Evolutionary conservation across 2,888 invertebrate genomes (phyloP).

Genomic region (Labia minor): DNA sequence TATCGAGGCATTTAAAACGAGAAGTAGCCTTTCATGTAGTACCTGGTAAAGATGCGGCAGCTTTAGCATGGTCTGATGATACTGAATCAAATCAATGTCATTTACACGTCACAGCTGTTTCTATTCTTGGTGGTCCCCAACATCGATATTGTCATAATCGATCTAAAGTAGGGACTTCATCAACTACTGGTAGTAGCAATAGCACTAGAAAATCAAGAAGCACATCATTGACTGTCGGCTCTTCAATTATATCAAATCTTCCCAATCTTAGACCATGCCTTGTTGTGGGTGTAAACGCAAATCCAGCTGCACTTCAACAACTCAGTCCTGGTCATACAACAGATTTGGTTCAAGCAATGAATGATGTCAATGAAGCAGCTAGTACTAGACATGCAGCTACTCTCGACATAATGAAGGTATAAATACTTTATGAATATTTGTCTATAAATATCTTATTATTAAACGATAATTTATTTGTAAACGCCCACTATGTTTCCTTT

Average conservation of each 20-base stretch:
- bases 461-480: no score
- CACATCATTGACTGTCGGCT: neutral
- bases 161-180: constrained; percentile 8
- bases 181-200: neutral
- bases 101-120: constrained; percentile 39
- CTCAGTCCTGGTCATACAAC: constrained; percentile 24
- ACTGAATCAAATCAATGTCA: constrained; percentile 26
- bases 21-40: constrained; percentile 24
- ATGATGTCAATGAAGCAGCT: constrained; percentile 60
- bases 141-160: constrained; percentile 16
- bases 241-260: neutral
- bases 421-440: constrained; percentile 21
- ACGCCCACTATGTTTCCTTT: constrained; percentile 2
- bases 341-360: constrained; percentile 57
- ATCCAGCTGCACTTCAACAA: constrained; percentile 19
- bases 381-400: constrained; percentile 39
- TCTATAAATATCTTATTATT: no score
- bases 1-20: constrained; percentile 62
- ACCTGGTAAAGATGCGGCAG: constrained; percentile 27
- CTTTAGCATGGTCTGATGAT: constrained; percentile 29
- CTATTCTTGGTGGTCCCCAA: constrained; percentile 36
- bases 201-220: neutral
- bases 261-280: constrained; percentile 31
- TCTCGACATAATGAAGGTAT: constrained; percentile 42
- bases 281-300: constrained; percentile 32